A percentile compares a stretch with the other conserved stretches of the same genome.
These are phyloP conservation scores for Orius laevigatus DNA, from an alignment of 1,140 invertebrate genomes.

Conservation along the genomic window DNA sequence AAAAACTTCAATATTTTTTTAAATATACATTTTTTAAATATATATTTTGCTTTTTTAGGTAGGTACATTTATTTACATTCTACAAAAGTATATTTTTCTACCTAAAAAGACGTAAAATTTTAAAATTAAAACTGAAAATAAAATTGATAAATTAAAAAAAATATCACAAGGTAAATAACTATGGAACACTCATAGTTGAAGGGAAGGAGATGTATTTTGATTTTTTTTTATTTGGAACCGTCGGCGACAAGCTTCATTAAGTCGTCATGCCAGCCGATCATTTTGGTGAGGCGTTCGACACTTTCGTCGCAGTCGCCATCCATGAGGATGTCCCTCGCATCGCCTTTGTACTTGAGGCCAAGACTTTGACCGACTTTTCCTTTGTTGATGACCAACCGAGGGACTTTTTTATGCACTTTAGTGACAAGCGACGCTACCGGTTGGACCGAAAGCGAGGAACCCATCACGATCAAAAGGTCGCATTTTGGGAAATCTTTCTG, in stretches of 20 bases:
- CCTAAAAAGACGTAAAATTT: too few species aligned
- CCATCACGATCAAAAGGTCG: slow-evolving; percentile 88
- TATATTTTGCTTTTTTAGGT: too few species aligned
- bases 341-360: slow-evolving; percentile 25
- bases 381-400: slow-evolving; percentile 65
- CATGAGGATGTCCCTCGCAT: background rate
- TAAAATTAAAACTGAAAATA: too few species aligned
- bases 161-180: too few species aligned
- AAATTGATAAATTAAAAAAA: too few species aligned
- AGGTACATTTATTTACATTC: too few species aligned
- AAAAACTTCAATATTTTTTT: too few species aligned
- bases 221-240: too few species aligned
- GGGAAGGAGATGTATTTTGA: too few species aligned
- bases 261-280: slow-evolving; percentile 2
- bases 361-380: background rate
- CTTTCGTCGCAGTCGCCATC: slow-evolving; percentile 7
- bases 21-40: too few species aligned
- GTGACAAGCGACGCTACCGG: slow-evolving; percentile 76
- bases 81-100: too few species aligned
- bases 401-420: slow-evolving; percentile 33
- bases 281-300: background rate
- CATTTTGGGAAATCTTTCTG: slow-evolving; percentile 66
- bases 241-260: background rate
- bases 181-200: too few species aligned
- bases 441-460: slow-evolving; percentile 84